These are phyloP conservation scores for Crocidura indochinensis DNA, from an alignment of 2,797 vertebrate genomes.

Conservation along the genomic window DNA sequence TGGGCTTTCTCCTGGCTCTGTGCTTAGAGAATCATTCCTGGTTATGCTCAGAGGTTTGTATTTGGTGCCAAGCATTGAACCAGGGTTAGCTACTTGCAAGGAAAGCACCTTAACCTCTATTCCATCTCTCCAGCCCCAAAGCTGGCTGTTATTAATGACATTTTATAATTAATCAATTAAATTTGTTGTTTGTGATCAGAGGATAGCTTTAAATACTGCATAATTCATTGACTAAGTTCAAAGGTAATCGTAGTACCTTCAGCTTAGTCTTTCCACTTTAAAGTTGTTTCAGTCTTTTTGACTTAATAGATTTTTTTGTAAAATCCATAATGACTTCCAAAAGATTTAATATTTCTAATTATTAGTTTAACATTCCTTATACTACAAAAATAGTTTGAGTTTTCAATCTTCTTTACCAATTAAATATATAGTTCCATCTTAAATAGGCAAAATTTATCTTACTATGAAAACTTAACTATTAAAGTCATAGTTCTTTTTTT, in stretches of 20 bases:
- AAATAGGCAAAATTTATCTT: slow-evolving; percentile 13
- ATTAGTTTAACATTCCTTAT: slow-evolving; percentile 32
- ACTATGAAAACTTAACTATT: slow-evolving; percentile 15
- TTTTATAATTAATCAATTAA: slow-evolving; percentile 32
- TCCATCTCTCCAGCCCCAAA: background rate
- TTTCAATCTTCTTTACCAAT: slow-evolving; percentile 45
- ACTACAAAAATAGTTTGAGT: slow-evolving; percentile 13
- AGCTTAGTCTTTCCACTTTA: slow-evolving; percentile 26
- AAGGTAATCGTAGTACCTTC: background rate
- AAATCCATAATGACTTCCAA: background rate
- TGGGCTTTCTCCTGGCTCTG: no score
- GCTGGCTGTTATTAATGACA: background rate
- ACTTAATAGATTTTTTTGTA: slow-evolving; percentile 35
- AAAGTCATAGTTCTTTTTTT: slow-evolving; percentile 54
- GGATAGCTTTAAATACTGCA: background rate
- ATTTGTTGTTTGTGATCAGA: background rate
- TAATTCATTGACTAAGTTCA: background rate
- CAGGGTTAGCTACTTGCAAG: no score
- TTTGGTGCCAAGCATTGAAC: no score
- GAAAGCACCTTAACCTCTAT: no score
- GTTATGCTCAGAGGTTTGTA: no score
- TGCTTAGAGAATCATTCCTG: no score
- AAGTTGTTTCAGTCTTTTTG: slow-evolving; percentile 36
- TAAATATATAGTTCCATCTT: slow-evolving; percentile 49
- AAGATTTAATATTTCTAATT: slow-evolving; percentile 14